These are phyloP conservation scores for Condylostylus longicornis DNA, from an alignment of 1,140 invertebrate species.

Conservation along the genomic window DNA sequence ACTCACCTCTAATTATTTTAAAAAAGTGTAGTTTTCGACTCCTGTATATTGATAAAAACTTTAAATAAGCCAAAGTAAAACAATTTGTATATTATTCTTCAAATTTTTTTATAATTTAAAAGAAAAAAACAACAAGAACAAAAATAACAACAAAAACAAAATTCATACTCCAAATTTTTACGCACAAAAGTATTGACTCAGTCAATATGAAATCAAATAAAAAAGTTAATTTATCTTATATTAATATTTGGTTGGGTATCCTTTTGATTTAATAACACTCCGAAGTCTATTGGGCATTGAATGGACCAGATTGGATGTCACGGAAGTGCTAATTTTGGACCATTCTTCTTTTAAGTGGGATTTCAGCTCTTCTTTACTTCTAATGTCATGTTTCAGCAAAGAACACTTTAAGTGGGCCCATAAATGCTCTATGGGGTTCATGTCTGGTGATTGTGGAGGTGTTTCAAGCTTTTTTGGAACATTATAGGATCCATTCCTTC, in stretches of 20 bases:
- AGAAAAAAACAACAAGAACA: too few species aligned
- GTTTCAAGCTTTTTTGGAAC: slow-evolving; percentile 10
- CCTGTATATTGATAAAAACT: too few species aligned
- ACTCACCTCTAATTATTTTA: too few species aligned
- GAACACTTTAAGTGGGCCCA: slow-evolving; percentile 13
- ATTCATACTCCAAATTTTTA: too few species aligned
- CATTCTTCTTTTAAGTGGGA: slow-evolving; percentile 10
- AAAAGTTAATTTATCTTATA: too few species aligned
- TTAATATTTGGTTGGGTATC: slow-evolving; percentile 17
- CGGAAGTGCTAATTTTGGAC: slow-evolving; percentile 8
- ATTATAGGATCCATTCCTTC: slow-evolving; percentile 14
- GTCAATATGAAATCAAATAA: too few species aligned
- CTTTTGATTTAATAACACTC: slow-evolving; percentile 15
- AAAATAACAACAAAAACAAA: too few species aligned
- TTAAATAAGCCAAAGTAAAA: too few species aligned
- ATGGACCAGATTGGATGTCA: slow-evolving; percentile 10
- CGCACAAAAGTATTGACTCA: too few species aligned
- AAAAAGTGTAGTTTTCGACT: too few species aligned
- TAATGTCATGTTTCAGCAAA: background rate
- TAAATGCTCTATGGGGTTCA: slow-evolving; percentile 13
- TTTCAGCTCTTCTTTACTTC: slow-evolving; percentile 4
- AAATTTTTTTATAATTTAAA: too few species aligned
- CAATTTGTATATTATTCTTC: too few species aligned
- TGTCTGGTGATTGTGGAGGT: slow-evolving; percentile 17
- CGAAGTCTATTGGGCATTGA: slow-evolving; percentile 12